Conservation (phyloP, 2,113 vertebrate species). For the Datnioides undecimradiatus region DNA sequence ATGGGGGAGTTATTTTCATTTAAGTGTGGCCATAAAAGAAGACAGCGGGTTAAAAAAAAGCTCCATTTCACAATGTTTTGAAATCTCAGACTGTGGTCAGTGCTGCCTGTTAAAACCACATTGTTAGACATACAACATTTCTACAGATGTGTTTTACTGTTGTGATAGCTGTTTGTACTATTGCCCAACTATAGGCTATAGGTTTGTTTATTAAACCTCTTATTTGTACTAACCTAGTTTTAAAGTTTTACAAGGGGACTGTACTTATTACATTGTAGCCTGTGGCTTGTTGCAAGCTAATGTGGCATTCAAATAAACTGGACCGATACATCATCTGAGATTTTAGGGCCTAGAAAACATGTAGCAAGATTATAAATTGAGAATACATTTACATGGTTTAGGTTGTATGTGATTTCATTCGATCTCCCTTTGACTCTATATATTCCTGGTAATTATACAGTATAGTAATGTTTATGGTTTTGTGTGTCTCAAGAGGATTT, state of each 20-base stretch:
- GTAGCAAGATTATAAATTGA: not conserved
- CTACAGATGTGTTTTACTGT: not conserved
- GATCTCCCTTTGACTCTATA: not conserved
- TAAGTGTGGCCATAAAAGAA: not conserved
- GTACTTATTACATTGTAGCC: not conserved
- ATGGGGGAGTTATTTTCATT: not conserved
- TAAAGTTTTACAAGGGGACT: conserved; percentile 1
- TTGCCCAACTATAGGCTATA: too few species aligned
- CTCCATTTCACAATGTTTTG: not conserved
- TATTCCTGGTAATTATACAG: conserved; percentile 1
- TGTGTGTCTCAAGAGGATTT: not conserved
- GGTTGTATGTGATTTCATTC: not conserved
- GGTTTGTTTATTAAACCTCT: not conserved
- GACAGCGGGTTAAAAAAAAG: not conserved
- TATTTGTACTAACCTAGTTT: not conserved
- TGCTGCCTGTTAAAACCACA: not conserved
- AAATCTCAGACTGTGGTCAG: not conserved
- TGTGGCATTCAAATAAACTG: not conserved
- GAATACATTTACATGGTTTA: not conserved
- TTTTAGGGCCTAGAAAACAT: conserved; percentile 11
- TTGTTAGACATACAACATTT: not conserved
- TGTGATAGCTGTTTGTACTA: not conserved
- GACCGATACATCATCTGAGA: not conserved
- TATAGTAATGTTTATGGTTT: conserved; percentile 7
- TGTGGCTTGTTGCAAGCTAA: conserved; percentile 34